These are phyloP conservation scores for Popillia japonica DNA, from an alignment of 1,140 invertebrate species.

Conservation along the genomic window DNA sequence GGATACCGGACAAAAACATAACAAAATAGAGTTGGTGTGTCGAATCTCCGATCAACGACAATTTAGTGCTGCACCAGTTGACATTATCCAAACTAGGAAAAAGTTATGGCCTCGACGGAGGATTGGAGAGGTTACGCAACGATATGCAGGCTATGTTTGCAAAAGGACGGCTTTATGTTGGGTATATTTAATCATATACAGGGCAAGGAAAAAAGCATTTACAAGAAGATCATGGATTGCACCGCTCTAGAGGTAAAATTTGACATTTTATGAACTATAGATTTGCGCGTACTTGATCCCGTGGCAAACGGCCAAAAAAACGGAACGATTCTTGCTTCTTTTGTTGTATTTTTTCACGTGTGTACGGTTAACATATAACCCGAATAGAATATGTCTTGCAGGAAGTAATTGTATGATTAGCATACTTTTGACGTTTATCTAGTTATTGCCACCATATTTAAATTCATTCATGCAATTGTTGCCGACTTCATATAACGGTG, in stretches of 20 bases:
- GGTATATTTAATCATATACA: constrained; percentile 65
- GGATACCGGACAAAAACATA: constrained; percentile 27
- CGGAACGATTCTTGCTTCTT: neutral
- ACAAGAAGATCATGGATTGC: constrained; percentile 59
- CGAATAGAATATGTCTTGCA: neutral
- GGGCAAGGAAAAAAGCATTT: constrained; percentile 58
- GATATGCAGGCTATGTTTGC: constrained; percentile 67
- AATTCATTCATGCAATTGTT: constrained; percentile 14
- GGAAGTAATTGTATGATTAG: neutral
- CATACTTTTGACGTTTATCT: neutral
- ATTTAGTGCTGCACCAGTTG: constrained; percentile 26
- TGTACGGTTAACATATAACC: neutral
- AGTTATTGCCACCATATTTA: constrained; percentile 9
- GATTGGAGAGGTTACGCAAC: constrained; percentile 59
- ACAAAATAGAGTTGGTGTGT: constrained; percentile 19
- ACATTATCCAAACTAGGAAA: neutral
- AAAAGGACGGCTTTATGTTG: constrained; percentile 64
- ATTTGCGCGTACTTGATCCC: neutral
- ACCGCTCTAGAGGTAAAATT: constrained; percentile 58
- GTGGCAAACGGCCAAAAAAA: constrained; percentile 16
- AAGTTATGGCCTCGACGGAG: constrained; percentile 50
- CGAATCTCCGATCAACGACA: constrained; percentile 30
- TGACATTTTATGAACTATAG: neutral
- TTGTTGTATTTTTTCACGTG: neutral
- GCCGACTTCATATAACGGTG: constrained; percentile 28